phyloP scores from a whole-genome alignment of 2,113 vertebrate genomes.

The Isurus oxyrinchus region DNA sequence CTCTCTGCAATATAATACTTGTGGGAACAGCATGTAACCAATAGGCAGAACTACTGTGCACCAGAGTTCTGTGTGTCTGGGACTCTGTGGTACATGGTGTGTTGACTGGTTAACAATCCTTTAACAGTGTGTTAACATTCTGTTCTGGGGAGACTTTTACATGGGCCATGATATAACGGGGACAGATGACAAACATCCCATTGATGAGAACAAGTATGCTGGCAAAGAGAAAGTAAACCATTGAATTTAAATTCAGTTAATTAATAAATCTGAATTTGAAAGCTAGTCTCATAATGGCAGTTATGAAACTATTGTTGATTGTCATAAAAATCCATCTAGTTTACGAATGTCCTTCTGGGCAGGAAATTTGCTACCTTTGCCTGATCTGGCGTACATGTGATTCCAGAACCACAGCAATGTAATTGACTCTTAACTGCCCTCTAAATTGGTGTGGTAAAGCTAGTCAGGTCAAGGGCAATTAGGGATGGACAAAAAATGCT shows the following conservation, averaged over 20 bases:
- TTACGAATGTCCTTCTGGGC: too few species aligned
- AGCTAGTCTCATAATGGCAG: too few species aligned
- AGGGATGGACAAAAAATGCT: too few species aligned
- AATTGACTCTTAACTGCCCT: too few species aligned
- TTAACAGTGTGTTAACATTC: background rate
- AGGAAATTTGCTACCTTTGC: too few species aligned
- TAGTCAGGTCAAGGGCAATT: too few species aligned
- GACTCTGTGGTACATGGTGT: background rate
- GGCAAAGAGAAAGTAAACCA: background rate
- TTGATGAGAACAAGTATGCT: background rate
- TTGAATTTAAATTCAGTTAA: background rate
- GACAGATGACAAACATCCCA: background rate
- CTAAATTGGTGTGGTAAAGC: too few species aligned
- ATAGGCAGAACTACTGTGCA: background rate
- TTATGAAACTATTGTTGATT: too few species aligned
- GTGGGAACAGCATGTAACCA: slow-evolving; percentile 45
- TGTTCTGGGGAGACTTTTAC: background rate
- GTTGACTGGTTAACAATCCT: background rate
- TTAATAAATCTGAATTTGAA: too few species aligned
- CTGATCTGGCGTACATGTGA: too few species aligned
- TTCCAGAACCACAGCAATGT: too few species aligned
- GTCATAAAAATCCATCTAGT: too few species aligned
- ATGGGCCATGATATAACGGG: background rate
- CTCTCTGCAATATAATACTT: slow-evolving; percentile 48
- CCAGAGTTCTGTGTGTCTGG: background rate